Evolutionary conservation across 2,888 invertebrate species (phyloP).

Genomic region (Nephrotoma appendiculata): DNA sequence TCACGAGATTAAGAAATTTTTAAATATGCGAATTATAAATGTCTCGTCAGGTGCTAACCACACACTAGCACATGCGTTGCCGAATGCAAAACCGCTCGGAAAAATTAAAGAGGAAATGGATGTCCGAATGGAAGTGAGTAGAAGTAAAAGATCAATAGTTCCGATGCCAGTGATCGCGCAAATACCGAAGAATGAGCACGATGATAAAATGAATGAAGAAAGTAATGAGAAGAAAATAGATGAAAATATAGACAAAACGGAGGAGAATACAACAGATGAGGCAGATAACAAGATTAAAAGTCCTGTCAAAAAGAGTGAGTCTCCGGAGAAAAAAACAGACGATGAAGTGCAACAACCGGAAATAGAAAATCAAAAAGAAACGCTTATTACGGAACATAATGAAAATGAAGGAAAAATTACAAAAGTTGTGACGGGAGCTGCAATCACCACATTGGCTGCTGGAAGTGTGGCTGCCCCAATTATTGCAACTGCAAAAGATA

Average conservation of each 20-base stretch:
- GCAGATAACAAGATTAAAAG: not conserved
- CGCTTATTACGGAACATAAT: not conserved
- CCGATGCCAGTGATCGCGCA: not conserved
- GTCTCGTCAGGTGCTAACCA: conserved; percentile 6
- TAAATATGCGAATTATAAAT: conserved; percentile 4
- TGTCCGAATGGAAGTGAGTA: not conserved
- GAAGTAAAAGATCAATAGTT: not conserved
- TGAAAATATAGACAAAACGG: not conserved
- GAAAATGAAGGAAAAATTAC: not conserved
- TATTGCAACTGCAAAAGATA: not conserved
- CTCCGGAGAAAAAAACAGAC: not conserved
- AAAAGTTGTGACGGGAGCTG: not conserved
- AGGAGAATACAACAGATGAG: not conserved
- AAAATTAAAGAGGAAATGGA: not conserved
- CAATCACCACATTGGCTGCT: not conserved
- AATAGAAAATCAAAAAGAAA: not conserved
- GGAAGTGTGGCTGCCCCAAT: not conserved
- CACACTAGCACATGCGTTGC: conserved; percentile 6
- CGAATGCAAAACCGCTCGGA: not conserved
- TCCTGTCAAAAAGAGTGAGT: not conserved
- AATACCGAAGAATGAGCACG: not conserved
- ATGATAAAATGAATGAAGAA: not conserved
- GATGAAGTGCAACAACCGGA: not conserved
- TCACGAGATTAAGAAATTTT: conserved; percentile 7
- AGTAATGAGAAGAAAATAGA: not conserved